phyloP scores from a whole-genome alignment of 30 jellyfish, hydroid and myxozoan genomes.

The Aurelia coerulea region DNA sequence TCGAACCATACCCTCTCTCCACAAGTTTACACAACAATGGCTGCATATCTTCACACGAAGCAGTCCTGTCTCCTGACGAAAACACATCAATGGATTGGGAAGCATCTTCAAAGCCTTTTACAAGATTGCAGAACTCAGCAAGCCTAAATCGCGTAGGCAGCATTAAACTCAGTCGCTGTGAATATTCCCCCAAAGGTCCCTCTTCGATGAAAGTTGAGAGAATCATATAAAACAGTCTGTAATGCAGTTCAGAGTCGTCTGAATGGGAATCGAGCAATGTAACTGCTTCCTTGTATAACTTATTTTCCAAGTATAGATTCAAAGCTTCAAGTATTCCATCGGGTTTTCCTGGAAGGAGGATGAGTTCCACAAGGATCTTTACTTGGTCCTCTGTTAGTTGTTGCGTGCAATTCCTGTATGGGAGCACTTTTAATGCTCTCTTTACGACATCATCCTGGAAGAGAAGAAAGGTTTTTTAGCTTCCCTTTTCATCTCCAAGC shows the following conservation, averaged over 20 bases:
- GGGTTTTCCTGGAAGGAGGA: conserved; percentile 8
- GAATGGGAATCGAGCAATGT: conserved; percentile 23
- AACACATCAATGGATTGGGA: conserved; percentile 43
- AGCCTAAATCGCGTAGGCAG: conserved; percentile 45
- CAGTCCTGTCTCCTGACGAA: not conserved
- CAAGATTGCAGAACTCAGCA: conserved; percentile 35
- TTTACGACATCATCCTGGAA: conserved; percentile 34
- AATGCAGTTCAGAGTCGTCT: conserved; percentile 4
- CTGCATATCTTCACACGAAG: conserved; percentile 40
- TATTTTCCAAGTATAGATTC: conserved; percentile 21
- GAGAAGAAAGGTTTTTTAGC: not conserved
- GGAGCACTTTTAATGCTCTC: conserved; percentile 39
- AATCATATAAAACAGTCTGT: conserved; percentile 36
- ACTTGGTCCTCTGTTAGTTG: conserved; percentile 34
- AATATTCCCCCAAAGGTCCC: not conserved
- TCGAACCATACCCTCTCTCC: not conserved
- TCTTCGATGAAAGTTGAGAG: conserved; percentile 42
- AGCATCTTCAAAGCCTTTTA: conserved; percentile 33
- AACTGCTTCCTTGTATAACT: conserved; percentile 41
- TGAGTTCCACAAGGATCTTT: conserved; percentile 49
- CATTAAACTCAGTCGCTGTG: conserved; percentile 22
- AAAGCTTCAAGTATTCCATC: conserved; percentile 16
- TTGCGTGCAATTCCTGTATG: not conserved
- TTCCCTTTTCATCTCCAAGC: too few species aligned
- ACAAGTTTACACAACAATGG: conserved; percentile 21